Evolutionary conservation across 1,140 invertebrate species (phyloP).

Genomic region (Temnothorax longispinosus): DNA sequence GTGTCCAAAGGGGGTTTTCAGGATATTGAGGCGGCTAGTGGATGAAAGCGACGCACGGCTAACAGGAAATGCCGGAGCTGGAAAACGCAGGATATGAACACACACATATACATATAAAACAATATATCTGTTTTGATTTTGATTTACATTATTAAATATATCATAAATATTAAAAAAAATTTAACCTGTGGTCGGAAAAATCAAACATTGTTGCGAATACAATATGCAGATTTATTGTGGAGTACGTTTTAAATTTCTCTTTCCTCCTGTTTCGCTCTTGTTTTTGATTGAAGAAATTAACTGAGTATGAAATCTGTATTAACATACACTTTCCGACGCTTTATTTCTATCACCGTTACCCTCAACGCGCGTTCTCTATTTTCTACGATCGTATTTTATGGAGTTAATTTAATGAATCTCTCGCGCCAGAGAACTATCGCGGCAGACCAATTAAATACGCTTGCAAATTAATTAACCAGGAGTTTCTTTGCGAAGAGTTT

Average conservation of each 20-base stretch:
- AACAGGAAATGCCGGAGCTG: neutral
- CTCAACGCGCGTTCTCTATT: neutral
- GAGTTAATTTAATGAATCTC: neutral
- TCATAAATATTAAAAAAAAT: neutral
- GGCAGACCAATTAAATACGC: constrained; percentile 19
- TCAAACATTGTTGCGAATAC: neutral
- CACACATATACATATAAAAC: neutral
- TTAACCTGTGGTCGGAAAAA: neutral
- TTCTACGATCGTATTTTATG: neutral
- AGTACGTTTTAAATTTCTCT: neutral
- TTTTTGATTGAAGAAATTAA: constrained; percentile 22
- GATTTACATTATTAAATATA: neutral
- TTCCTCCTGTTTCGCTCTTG: neutral
- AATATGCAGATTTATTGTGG: neutral
- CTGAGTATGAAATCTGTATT: neutral
- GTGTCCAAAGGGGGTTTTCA: constrained; percentile 58
- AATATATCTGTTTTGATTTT: neutral
- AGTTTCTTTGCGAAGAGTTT: constrained; percentile 53
- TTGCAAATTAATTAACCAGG: constrained; percentile 55
- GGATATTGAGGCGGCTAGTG: constrained; percentile 59
- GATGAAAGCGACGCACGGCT: constrained; percentile 21
- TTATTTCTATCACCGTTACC: neutral
- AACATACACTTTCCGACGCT: neutral
- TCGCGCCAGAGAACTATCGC: neutral
- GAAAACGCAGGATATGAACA: neutral